Percentiles rank a stretch among this genome's conserved stretches.
Evolutionary conservation across 2,797 vertebrate genomes (phyloP).

Genomic region (Simalia tracyae): DNA sequence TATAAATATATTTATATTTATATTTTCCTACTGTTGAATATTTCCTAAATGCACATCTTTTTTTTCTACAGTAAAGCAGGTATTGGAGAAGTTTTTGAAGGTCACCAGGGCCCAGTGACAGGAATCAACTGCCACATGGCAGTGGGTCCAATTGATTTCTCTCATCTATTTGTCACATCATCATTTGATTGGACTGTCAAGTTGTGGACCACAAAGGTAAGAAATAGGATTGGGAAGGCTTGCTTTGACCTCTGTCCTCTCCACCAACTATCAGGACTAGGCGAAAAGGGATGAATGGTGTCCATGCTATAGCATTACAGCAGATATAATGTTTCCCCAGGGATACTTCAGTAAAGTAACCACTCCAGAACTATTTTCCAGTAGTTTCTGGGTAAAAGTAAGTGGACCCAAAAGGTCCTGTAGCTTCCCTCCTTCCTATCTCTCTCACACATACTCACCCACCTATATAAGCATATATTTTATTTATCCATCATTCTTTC

Average conservation of each 20-base stretch:
- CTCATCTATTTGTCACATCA: conserved; percentile 95
- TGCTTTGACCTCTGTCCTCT: neutral
- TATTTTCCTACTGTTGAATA: neutral
- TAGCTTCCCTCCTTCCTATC: neutral
- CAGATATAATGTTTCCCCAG: neutral
- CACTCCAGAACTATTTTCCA: neutral
- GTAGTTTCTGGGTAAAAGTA: neutral
- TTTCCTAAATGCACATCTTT: conserved; percentile 38
- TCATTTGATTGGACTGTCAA: conserved; percentile 99
- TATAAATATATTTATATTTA: too few species aligned
- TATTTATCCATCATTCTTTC: neutral
- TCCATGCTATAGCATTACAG: neutral
- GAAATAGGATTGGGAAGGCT: conserved; percentile 8
- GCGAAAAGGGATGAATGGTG: neutral
- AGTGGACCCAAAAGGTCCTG: neutral
- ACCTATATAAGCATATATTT: neutral
- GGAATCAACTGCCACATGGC: conserved; percentile 96
- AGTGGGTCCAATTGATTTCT: conserved; percentile 92
- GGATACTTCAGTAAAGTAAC: neutral
- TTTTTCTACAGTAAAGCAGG: conserved; percentile 88
- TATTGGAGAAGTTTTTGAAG: conserved; percentile 97
- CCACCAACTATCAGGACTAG: neutral
- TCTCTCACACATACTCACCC: neutral
- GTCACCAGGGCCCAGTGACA: conserved; percentile 95
- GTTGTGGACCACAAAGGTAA: conserved; percentile 98